Base-by-base conservation (phyloP, 64 coral and sea anemone species). In the Pachyseris speciosa region DNA sequence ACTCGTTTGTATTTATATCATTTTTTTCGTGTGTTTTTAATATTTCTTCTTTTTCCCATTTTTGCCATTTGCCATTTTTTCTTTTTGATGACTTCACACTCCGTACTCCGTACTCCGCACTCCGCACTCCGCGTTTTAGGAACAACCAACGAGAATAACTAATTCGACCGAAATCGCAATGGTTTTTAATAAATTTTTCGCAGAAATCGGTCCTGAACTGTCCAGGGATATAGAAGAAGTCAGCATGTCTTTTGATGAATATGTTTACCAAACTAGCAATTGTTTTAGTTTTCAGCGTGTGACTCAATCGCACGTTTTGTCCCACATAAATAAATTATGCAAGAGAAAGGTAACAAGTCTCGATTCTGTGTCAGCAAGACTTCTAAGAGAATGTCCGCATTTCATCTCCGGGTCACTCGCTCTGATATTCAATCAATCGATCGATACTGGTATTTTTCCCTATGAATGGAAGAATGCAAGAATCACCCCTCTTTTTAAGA, bases 351-450 rank as follows among this genome's bases (percentile, higher is more conserved):
- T 31, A 11, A 73, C 69, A 2, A 31, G 69, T 4, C 33, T 73
- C n/a, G 69, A 73, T 44, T 37, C 17, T 13, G 42, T 73, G 33
- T 73, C 69, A 15, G 69, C 69, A 17, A 73, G 42, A 44, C 28
- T 73, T 37, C 69, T 73, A 15, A 73, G 69, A 39, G 69, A 73
- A 73, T 73, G 69, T n/a, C n/a, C 31, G 42, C 42, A 78, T 78
- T 38, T 78, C 49, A 78, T 75, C 39, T 75, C 72, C 39, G 47
- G 15, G 1, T 75, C 72, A n/a, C 47, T 75, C 24, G 25, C 72
- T n/a, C 39, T 44, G 8, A 45, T 47, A 39, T 75, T 75, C 72
- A 75, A 75, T 75, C 39, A 17, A 75, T 75, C 72, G 37, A 75
- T 75, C 10, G 37, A 75, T 37, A 75, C 26, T n/a, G 37, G 37